Conservation (phyloP, 2,113 vertebrate species). For the Hylia prasina region DNA sequence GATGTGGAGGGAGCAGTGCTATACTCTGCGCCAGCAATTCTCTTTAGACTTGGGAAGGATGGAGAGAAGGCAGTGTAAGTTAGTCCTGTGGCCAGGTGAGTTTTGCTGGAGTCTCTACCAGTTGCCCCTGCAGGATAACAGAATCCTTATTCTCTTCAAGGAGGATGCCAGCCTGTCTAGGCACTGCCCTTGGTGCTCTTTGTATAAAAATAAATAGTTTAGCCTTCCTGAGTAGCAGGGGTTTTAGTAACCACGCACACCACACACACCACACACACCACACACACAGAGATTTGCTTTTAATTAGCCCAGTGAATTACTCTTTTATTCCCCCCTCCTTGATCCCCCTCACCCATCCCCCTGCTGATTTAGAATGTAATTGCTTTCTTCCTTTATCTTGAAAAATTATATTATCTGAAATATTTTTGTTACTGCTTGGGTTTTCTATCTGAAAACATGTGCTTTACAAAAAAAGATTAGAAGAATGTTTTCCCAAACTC, state of each 20-base stretch:
- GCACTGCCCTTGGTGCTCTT: neutral
- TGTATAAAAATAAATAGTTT: neutral
- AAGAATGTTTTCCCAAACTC: neutral
- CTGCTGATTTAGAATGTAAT: neutral
- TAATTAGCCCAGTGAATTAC: neutral
- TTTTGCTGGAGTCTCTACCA: neutral
- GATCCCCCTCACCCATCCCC: neutral
- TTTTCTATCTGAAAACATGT: neutral
- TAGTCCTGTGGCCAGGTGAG: neutral
- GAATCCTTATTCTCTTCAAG: neutral
- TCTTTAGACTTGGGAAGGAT: neutral
- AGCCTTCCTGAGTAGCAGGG: neutral
- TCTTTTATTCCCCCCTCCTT: neutral
- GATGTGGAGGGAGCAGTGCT: neutral
- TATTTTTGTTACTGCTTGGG: neutral
- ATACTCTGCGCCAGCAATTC: accelerated
- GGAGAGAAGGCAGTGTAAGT: neutral
- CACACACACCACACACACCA: neutral
- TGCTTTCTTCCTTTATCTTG: neutral
- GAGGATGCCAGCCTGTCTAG: neutral
- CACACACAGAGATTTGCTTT: neutral
- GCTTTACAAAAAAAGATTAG: neutral
- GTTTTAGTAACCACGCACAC: neutral
- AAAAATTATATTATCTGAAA: neutral
- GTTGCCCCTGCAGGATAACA: neutral